Evolutionary conservation across 2,888 invertebrate genomes (phyloP).

Genomic region (Blera fallax): DNA sequence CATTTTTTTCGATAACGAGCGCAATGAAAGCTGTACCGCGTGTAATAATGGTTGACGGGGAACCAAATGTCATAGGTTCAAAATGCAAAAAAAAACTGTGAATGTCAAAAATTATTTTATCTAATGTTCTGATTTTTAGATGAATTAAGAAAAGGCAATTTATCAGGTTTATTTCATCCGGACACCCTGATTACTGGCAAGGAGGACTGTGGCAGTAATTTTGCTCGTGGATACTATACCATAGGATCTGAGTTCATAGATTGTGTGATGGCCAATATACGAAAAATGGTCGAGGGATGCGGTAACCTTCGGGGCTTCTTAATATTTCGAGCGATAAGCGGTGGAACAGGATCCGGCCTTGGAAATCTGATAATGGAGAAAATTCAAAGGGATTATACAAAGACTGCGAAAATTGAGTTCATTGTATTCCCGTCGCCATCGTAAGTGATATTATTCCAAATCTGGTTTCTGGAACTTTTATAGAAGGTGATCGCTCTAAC

Average conservation of each 20-base stretch:
- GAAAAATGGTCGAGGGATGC: constrained; percentile 86
- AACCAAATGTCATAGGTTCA: constrained; percentile 92
- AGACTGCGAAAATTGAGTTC: constrained; percentile 86
- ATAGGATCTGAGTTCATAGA: constrained; percentile 90
- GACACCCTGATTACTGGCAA: constrained; percentile 89
- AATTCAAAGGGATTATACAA: constrained; percentile 85
- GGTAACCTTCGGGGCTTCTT: constrained; percentile 85
- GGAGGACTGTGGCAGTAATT: constrained; percentile 94
- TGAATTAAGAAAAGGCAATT: constrained; percentile 87
- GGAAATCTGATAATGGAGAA: constrained; percentile 86
- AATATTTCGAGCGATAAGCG: constrained; percentile 87
- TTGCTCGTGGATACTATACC: constrained; percentile 90
- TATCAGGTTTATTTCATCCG: constrained; percentile 90
- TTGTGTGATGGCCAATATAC: constrained; percentile 87
- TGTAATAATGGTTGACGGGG: constrained; percentile 92
- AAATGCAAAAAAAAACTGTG: neutral
- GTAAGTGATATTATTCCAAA: too few species aligned
- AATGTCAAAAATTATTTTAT: too few species aligned
- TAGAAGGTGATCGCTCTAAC: too few species aligned
- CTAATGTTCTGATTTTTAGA: constrained; percentile 80
- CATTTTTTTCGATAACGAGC: constrained; percentile 77
- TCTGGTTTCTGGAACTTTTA: too few species aligned
- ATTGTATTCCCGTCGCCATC: constrained; percentile 93
- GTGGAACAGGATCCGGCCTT: constrained; percentile 91
- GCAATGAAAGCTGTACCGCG: constrained; percentile 91